Percentiles rank a stretch among this genome's conserved stretches.
phyloP scores from a whole-genome alignment of 2,113 vertebrate genomes.

The Prinia subflava region DNA sequence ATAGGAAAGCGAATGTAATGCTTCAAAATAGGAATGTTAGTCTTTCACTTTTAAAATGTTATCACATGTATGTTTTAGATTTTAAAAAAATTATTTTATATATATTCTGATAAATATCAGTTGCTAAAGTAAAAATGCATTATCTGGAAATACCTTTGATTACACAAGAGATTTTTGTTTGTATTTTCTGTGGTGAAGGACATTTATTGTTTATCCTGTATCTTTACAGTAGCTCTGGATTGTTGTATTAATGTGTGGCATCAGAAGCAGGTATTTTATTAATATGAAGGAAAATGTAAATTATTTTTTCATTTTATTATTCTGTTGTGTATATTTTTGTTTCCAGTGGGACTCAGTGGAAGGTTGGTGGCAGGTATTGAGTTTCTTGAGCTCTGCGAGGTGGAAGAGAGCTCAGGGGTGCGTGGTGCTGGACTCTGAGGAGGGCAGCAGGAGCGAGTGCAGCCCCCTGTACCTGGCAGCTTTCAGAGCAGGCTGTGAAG shows the following conservation, averaged over 20 bases:
- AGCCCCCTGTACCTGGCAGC: too few relatives aligned
- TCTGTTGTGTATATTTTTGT: background rate
- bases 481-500: background rate
- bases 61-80: background rate
- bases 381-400: background rate
- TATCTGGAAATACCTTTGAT: background rate
- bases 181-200: background rate
- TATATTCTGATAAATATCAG: background rate
- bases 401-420: background rate
- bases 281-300: background rate
- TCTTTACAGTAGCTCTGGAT: background rate
- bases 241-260: background rate
- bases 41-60: background rate
- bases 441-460: background rate
- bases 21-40: background rate
- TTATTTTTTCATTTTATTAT: background rate
- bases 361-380: background rate
- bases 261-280: background rate
- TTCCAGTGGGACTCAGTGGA: background rate
- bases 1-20: background rate
- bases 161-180: background rate
- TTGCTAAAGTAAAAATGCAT: background rate
- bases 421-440: rapidly evolving
- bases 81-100: background rate
- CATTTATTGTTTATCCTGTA: background rate